phyloP scores from a whole-genome alignment of 35 echinoderm and acorn worm genomes.

The Ophiothrix spiculata region DNA sequence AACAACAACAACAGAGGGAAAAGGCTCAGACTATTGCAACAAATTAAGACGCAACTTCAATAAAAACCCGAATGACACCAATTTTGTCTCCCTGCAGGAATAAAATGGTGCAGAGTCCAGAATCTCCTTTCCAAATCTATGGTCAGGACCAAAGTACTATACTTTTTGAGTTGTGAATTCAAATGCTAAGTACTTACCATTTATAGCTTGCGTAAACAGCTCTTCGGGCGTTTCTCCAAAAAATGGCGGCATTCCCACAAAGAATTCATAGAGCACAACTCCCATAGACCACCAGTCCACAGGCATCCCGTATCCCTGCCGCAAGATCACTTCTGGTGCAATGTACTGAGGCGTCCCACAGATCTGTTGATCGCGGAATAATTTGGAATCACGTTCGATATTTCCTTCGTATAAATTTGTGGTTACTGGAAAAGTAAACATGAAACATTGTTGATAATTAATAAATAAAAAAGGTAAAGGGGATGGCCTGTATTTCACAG shows the following conservation, averaged over 20 bases:
- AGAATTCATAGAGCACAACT: slow-evolving; percentile 91
- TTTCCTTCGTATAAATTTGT: slow-evolving; percentile 90
- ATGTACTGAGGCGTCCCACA: slow-evolving; percentile 99
- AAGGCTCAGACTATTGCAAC: not conserved
- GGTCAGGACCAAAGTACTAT: too few relatives aligned
- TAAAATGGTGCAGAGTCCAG: too few relatives aligned
- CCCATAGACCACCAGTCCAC: slow-evolving; percentile 99
- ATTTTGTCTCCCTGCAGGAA: too few relatives aligned
- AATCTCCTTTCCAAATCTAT: too few relatives aligned
- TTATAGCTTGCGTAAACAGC: slow-evolving; percentile 88
- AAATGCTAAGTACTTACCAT: slow-evolving; percentile 64
- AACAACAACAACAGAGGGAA: not conserved
- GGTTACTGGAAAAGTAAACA: slow-evolving; percentile 62
- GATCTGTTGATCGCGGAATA: slow-evolving; percentile 93
- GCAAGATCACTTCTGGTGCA: slow-evolving; percentile 89
- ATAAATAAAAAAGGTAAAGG: too few relatives aligned
- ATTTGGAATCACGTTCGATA: slow-evolving; percentile 86
- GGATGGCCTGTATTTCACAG: too few relatives aligned
- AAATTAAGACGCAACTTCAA: not conserved
- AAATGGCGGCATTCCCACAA: slow-evolving; percentile 94
- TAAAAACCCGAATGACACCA: not conserved
- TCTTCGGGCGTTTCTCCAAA: slow-evolving; percentile 96
- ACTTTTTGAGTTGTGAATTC: too few relatives aligned
- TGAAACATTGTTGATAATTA: too few relatives aligned
- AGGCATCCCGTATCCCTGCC: slow-evolving; percentile 93